phyloP scores from a whole-genome alignment of 2,113 vertebrate species.

The Microcebus ravelobensis region DNA sequence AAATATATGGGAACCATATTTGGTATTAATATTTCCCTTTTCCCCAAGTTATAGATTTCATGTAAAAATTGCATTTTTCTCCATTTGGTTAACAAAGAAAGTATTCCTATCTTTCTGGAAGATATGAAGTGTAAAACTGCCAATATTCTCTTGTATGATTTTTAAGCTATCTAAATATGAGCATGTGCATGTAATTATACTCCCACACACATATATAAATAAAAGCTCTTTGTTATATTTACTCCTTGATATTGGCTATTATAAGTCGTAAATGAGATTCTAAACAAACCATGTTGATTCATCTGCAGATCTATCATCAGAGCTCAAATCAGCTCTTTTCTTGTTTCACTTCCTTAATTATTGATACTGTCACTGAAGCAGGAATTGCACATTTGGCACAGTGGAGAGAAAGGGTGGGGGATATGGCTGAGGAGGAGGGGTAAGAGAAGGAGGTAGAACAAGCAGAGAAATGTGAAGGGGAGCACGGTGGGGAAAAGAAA shows the following conservation, averaged over 20 bases:
- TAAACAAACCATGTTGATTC: constrained; percentile 17
- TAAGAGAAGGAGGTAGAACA: background rate
- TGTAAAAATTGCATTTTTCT: constrained; percentile 32
- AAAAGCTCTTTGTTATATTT: background rate
- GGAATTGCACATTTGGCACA: background rate
- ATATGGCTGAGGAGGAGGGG: background rate
- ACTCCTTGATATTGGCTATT: background rate
- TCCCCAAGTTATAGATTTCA: background rate
- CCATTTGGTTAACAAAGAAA: background rate
- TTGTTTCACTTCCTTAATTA: constrained; percentile 5
- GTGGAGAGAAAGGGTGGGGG: background rate
- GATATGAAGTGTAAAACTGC: background rate
- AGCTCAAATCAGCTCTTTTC: background rate
- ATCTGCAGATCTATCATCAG: background rate
- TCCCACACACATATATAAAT: background rate
- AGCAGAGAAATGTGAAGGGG: background rate
- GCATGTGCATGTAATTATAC: background rate
- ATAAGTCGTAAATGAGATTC: background rate
- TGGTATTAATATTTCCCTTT: background rate
- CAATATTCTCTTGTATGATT: background rate
- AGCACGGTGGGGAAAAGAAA: background rate
- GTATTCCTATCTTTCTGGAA: background rate
- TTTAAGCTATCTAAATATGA: constrained; percentile 7
- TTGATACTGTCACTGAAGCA: background rate
- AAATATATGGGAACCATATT: background rate